These are phyloP conservation scores for Adelognathus sp. DNA, from an alignment of 2,888 invertebrate species.

Conservation along the genomic window DNA sequence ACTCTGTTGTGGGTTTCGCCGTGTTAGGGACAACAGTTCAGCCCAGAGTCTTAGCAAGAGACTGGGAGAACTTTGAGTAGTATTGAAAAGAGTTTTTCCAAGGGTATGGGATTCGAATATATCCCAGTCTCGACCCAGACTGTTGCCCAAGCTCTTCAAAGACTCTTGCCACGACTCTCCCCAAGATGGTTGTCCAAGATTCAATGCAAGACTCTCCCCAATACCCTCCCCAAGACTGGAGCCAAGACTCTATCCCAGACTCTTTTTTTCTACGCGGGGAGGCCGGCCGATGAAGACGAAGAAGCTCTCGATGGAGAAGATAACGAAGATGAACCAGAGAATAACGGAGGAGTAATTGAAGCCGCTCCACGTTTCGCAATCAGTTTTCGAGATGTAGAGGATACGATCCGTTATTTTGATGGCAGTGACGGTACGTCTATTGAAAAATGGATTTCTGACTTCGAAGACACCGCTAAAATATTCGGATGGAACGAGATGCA, in stretches of 20 bases:
- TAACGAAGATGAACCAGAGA: background rate
- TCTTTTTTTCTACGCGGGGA: too few relatives aligned
- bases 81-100: background rate
- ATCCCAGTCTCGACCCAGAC: background rate
- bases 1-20: background rate
- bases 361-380: background rate
- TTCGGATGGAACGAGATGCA: conserved; percentile 44
- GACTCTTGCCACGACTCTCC: background rate
- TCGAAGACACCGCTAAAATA: conserved; percentile 42
- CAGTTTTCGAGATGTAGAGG: background rate
- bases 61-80: background rate
- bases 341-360: background rate
- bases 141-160: background rate
- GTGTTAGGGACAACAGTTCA: too few relatives aligned
- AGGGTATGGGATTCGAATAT: background rate
- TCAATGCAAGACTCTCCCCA: too few relatives aligned
- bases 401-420: background rate
- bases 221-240: too few relatives aligned
- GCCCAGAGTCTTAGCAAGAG: too few relatives aligned
- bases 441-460: conserved; percentile 35
- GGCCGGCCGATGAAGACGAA: background rate
- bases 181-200: background rate
- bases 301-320: background rate
- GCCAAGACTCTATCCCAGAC: too few relatives aligned
- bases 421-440: conserved; percentile 29